Base-by-base conservation (phyloP, 2,888 invertebrate species). In the Drosophila falleni region DNA sequence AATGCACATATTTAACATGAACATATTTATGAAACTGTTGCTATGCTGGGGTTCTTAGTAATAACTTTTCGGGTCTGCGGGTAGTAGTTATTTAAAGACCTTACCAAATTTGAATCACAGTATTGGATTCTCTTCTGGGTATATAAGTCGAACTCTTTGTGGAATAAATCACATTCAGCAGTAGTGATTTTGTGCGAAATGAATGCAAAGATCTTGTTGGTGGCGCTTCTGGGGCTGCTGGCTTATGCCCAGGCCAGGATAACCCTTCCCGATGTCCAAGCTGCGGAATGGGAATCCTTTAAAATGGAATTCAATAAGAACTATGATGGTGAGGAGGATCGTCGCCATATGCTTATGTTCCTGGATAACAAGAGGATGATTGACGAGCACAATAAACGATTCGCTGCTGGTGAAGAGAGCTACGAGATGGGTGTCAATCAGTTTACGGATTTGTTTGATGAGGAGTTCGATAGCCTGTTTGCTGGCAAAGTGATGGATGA, bases 381-480 rank as follows among this genome's bases (percentile, higher is more conserved):
- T 13, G 60, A 66, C 0, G 42, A 29, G 2, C 71, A 71, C 35
- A 71, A 71, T n/a, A 8, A 59, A 16, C 71, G 72, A 31, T 71
- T n/a, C 11, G 44, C 19, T 1, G 13, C 39, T 8, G 71, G 71
- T 2, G 13, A 55, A n/a, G 71, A 64, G 49, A 59, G 39, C 16
- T 64, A 72, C 41, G 59, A 59, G 29, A 72, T 72, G 71, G 55
- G 65, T 1, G 31, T 72, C 8, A 71, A 72, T 56, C 31, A 72
- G 13, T 60, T 60, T 16, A 37, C 59, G 1, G 71, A 72, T 53
- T 6, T 44, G 13, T 5, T 42, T 5, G 33, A 42, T 0, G 5
- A 37, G 0, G 74, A 73, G 33, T 56, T 73, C 8, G 19, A 56
- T 29, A 8, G 13, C 10, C 13, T 68, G 3, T 37, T 66, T 9